A percentile compares a stretch with the other conserved stretches of the same genome.
Evolutionary conservation across 2,113 vertebrate species (phyloP).

Genomic region (Sula dactylatra): DNA sequence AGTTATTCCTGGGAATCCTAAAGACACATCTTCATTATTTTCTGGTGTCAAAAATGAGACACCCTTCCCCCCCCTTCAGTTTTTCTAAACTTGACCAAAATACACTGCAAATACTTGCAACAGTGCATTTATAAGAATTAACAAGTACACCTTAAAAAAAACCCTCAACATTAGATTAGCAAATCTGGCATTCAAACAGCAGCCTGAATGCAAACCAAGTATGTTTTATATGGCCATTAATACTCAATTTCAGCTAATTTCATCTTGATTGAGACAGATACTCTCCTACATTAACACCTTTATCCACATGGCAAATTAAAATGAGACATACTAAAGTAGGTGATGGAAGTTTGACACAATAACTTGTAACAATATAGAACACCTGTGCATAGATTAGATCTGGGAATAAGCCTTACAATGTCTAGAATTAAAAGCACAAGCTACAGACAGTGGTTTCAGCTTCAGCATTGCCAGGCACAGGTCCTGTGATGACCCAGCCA

Average conservation of each 20-base stretch:
- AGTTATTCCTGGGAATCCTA: neutral
- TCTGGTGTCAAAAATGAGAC: neutral
- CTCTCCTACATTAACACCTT: neutral
- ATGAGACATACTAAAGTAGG: neutral
- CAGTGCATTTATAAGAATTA: neutral
- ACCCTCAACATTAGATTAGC: neutral
- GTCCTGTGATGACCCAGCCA: neutral
- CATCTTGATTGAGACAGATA: neutral
- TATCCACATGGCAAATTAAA: neutral
- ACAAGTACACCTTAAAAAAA: neutral
- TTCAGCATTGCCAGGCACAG: neutral
- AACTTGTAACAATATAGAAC: neutral
- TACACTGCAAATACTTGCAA: neutral
- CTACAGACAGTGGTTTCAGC: neutral
- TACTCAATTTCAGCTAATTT: neutral
- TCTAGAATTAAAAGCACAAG: neutral
- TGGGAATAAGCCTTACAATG: neutral
- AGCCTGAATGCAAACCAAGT: neutral
- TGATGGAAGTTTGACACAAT: neutral
- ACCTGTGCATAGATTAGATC: too few species aligned
- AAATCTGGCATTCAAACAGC: neutral
- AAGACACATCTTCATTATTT: neutral
- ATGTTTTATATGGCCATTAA: neutral
- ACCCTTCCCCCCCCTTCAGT: neutral
- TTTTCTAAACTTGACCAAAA: neutral